phyloP scores from a whole-genome alignment of 2,888 invertebrate species.

The Yponomeuta cagnagella region DNA sequence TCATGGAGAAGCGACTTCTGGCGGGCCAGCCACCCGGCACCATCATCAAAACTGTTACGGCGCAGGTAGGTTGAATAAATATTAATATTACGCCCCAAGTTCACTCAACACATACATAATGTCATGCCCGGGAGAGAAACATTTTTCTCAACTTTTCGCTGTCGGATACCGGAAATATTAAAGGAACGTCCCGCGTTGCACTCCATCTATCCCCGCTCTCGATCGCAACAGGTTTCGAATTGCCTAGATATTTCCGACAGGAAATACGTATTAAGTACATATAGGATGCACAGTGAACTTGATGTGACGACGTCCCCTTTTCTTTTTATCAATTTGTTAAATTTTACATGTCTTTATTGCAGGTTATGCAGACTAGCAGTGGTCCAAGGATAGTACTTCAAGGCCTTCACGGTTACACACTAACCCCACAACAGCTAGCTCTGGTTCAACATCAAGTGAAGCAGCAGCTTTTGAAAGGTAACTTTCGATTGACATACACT shows the following conservation, averaged over 20 bases:
- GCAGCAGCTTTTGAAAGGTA: constrained; percentile 90
- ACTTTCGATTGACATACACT: constrained; percentile 16
- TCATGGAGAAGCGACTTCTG: constrained; percentile 82
- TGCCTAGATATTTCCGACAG: too few species aligned
- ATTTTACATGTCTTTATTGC: constrained; percentile 20
- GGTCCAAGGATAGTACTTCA: constrained; percentile 91
- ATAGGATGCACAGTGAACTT: too few species aligned
- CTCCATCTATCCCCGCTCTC: too few species aligned
- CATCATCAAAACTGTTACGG: constrained; percentile 90
- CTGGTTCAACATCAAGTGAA: constrained; percentile 93
- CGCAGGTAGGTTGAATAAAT: constrained; percentile 69
- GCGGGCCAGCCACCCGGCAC: constrained; percentile 90
- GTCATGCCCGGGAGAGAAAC: too few species aligned
- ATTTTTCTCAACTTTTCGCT: background rate
- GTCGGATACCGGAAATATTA: too few species aligned
- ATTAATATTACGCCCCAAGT: too few species aligned
- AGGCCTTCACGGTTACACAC: constrained; percentile 88
- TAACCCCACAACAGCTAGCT: constrained; percentile 87
- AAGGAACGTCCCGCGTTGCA: too few species aligned
- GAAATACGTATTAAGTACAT: too few species aligned
- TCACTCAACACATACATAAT: too few species aligned
- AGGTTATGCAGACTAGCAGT: constrained; percentile 87
- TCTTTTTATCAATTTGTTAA: background rate
- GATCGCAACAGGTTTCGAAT: too few species aligned
- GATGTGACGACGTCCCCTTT: background rate